Evolutionary conservation across 92 coral and sea anemone species (phyloP), one percentile per base, ranked within the genome.

Genomic region (Scolanthus callimorphus): DNA sequence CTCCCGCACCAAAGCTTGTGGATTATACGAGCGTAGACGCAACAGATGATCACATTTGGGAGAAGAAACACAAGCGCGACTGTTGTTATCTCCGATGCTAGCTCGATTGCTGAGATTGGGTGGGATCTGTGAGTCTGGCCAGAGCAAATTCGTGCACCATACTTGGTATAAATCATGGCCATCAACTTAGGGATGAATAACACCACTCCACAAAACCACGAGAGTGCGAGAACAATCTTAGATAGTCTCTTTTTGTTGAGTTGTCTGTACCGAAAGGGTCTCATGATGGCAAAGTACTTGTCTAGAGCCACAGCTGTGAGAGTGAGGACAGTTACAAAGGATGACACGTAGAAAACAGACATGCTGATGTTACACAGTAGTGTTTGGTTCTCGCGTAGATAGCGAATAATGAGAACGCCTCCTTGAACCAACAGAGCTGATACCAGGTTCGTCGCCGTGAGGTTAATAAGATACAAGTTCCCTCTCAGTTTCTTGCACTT

Each of bases 1-100:
- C 47, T 58, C 19, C 59, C 59, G 63, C 74, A 58, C 88, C 88
- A 81, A 1, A 75, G 31, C 47, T 60, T 62, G 38, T 75, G 43
- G 25, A 76, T 51, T 9, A 75, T 27, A 3, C 74, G 69, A 0
- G 68, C 64, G 39, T 82, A 76, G 6, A 73, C 25, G 17, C 25
- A 51, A 29, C 62, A 34, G 11, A 63, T 51, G 9, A 49, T 46
- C n/a, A 31, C 29, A 26, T 57, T 58, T 3, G 83, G 76, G 0
- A 82, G 12, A 12, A 76, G 20, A 31, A 68, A 45, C 0, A 63
- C 78, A 13, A 63, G 13, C 1, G 48, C 9, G 27, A 63, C 47
- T 51, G 60, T 61, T 20, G 23, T 60, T 25, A 27, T 29, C 25
- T 0, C 39, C 11, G 27, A 29, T 52, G 24, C 19, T 10, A 3